phyloP scores from a whole-genome alignment of 53 echinoderm and acorn worm species.

The Echinometra lucunter region DNA sequence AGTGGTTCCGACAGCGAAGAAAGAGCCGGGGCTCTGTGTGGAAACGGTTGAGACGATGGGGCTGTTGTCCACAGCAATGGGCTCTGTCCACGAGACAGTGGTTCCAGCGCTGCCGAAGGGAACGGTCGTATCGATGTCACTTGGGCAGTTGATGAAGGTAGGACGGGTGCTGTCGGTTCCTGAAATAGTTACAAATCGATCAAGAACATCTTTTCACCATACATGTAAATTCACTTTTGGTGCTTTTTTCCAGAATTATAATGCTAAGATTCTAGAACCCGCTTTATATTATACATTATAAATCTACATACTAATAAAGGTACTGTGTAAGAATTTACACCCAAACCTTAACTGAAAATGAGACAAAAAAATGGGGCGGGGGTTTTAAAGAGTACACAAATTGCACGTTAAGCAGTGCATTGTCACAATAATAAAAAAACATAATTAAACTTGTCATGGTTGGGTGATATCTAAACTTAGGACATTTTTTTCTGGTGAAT shows the following conservation, averaged over 20 bases:
- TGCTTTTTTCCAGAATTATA: neutral
- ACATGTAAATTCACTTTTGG: too few species aligned
- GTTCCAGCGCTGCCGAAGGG: constrained; percentile 35
- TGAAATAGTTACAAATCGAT: neutral
- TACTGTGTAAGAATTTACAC: too few species aligned
- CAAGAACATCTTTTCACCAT: neutral
- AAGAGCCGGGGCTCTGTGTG: neutral
- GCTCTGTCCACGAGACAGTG: constrained; percentile 69
- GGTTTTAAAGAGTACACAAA: too few species aligned
- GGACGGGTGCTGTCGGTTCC: constrained; percentile 37
- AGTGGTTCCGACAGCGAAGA: constrained; percentile 67
- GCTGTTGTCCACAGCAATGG: constrained; percentile 76
- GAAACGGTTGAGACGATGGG: neutral
- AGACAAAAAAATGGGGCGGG: too few species aligned
- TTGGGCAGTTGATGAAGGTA: constrained; percentile 69
- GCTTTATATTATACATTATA: too few species aligned
- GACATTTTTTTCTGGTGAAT: too few species aligned
- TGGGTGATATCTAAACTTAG: too few species aligned
- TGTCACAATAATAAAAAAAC: too few species aligned
- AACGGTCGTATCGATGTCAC: neutral
- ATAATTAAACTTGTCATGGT: too few species aligned
- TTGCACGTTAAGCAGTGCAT: too few species aligned
- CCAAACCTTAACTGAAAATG: too few species aligned
- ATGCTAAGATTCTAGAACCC: neutral
- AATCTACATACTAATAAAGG: too few species aligned